Evolutionary conservation across 23 tunicate genomes (phyloP).

Genomic region (Styela plicata): DNA sequence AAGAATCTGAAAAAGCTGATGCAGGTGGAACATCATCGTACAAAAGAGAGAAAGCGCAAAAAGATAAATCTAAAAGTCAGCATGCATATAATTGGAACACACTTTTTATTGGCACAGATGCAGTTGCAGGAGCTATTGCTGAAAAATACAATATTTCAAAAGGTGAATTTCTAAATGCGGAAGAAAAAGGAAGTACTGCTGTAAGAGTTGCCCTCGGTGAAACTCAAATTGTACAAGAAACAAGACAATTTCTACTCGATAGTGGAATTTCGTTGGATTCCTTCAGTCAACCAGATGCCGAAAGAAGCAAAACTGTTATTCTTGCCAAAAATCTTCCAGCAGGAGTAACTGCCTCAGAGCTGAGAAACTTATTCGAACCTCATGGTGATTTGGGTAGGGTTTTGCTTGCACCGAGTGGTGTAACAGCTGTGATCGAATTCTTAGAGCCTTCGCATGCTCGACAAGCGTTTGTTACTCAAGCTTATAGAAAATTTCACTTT

Average conservation of each 20-base stretch:
- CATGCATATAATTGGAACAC: conserved; percentile 83
- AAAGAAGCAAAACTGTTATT: conserved; percentile 84
- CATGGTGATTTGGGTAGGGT: conserved; percentile 77
- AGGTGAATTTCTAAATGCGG: conserved; percentile 39
- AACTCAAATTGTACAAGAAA: conserved; percentile 87
- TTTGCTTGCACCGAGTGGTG: conserved; percentile 85
- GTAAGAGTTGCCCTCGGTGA: conserved; percentile 93
- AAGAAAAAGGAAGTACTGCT: conserved; percentile 66
- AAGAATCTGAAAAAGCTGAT: background rate
- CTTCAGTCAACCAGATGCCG: conserved; percentile 71
- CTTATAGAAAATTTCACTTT: conserved; percentile 82
- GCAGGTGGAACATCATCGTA: conserved; percentile 33
- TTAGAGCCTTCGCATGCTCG: conserved; percentile 58
- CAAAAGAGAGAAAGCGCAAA: conserved; percentile 47
- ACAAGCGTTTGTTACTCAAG: conserved; percentile 78
- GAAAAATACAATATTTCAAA: conserved; percentile 55
- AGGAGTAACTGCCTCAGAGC: conserved; percentile 65
- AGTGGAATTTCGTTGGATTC: conserved; percentile 77
- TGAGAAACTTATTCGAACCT: conserved; percentile 72
- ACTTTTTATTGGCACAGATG: conserved; percentile 83
- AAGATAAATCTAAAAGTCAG: conserved; percentile 45
- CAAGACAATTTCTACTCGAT: conserved; percentile 56
- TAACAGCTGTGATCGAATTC: conserved; percentile 88
- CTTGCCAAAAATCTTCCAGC: conserved; percentile 85
- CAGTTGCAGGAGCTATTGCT: conserved; percentile 88